Percentiles rank a stretch among this genome's conserved stretches.
Evolutionary conservation across 2,888 invertebrate species (phyloP).

Genomic region (Thereva unica): DNA sequence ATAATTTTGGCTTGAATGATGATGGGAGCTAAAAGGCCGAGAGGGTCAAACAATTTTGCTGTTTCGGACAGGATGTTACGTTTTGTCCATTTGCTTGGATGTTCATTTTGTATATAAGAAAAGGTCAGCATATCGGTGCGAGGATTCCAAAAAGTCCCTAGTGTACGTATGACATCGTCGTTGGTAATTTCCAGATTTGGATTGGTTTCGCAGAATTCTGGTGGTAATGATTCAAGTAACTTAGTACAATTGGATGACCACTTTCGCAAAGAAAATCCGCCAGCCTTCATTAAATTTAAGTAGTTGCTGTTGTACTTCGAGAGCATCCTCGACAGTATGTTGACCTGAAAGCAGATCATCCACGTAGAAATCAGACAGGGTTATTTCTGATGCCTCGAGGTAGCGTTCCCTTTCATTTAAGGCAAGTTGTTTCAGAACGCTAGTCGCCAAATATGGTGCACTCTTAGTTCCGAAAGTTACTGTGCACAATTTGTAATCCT

Average conservation of each 20-base stretch:
- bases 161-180: neutral
- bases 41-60: conserved; percentile 15
- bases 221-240: conserved; percentile 3
- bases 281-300: neutral
- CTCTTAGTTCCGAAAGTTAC: conserved; percentile 17
- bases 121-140: neutral
- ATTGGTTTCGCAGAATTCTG: neutral
- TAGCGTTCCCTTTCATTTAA: neutral
- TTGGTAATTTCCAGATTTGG: neutral
- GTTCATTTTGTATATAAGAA: neutral
- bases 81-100: conserved; percentile 1
- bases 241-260: conserved; percentile 11
- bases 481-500: conserved; percentile 15
- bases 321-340: conserved; percentile 10
- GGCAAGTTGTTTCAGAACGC: neutral
- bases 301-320: conserved; percentile 27
- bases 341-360: conserved; percentile 23
- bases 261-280: neutral
- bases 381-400: conserved; percentile 33
- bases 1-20: neutral
- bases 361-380: conserved; percentile 23
- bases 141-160: conserved; percentile 14
- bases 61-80: conserved; percentile 2
- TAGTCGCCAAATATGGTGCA: neutral
- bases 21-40: neutral